Percentiles rank a stretch among this genome's conserved stretches.
phyloP scores from a whole-genome alignment of 2,888 invertebrate species.

The Sminthurides aquaticus region DNA sequence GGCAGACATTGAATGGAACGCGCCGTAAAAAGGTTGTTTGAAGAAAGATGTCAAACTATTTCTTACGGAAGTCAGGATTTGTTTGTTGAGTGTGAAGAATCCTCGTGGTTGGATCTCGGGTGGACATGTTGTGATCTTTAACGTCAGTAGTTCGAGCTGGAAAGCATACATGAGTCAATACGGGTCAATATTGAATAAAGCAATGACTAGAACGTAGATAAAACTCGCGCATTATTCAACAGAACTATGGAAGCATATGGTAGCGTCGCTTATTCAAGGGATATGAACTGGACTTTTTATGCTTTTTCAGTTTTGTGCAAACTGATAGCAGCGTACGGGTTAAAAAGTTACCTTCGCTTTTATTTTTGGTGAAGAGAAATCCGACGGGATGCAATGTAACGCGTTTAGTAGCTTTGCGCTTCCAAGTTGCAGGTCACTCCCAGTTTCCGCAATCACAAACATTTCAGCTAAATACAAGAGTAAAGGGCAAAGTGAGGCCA shows the following conservation, averaged over 20 bases:
- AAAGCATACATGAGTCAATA: background rate
- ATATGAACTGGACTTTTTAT: too few species aligned
- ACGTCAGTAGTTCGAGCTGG: background rate
- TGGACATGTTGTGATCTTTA: background rate
- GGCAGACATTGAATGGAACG: too few species aligned
- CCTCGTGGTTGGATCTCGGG: background rate
- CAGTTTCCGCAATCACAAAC: background rate
- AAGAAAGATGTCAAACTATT: background rate
- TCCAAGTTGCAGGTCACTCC: background rate
- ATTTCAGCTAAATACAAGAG: background rate
- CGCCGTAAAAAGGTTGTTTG: background rate
- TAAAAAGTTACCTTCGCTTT: background rate
- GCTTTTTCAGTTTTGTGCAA: background rate
- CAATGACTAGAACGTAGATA: too few species aligned
- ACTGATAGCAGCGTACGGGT: background rate
- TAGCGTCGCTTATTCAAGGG: too few species aligned
- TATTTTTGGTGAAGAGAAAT: background rate
- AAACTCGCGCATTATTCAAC: too few species aligned
- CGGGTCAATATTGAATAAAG: too few species aligned
- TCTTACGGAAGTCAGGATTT: background rate
- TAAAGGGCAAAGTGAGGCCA: background rate
- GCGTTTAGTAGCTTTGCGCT: background rate
- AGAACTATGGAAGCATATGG: too few species aligned
- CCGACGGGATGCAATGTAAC: background rate
- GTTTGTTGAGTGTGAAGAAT: background rate